These are phyloP conservation scores for Pteronotus mesoamericanus DNA, from an alignment of 2,797 vertebrate genomes.

Conservation along the genomic window DNA sequence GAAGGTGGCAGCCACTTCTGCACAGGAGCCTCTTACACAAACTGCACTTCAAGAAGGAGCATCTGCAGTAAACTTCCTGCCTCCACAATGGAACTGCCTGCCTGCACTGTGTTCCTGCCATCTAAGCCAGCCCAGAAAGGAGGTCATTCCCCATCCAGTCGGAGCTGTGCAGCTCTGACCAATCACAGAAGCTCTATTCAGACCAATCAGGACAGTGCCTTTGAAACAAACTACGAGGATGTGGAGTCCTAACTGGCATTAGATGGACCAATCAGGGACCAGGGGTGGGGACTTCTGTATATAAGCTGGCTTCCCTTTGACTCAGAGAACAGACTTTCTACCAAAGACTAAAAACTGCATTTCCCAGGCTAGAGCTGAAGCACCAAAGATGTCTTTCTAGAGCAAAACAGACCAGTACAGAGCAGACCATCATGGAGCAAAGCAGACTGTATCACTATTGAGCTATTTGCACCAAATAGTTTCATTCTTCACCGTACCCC, in stretches of 20 bases:
- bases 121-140: background rate
- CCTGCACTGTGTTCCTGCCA: background rate
- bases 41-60: background rate
- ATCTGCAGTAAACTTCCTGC: background rate
- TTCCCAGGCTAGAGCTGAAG: background rate
- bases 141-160: background rate
- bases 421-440: background rate
- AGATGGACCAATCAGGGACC: background rate
- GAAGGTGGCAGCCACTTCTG: background rate
- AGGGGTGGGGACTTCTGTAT: background rate
- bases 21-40: background rate
- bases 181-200: background rate
- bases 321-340: background rate
- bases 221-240: background rate
- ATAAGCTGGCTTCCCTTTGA: no score
- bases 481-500: background rate
- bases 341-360: background rate
- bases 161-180: background rate
- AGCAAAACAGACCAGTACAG: background rate
- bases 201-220: background rate
- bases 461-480: background rate
- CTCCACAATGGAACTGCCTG: background rate
- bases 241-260: background rate
- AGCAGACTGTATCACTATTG: background rate
- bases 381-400: background rate